Percentiles rank a stretch among this genome's conserved stretches.
Evolutionary conservation across 2,797 vertebrate genomes (phyloP).

Genomic region (Coranthus polyacanthus): DNA sequence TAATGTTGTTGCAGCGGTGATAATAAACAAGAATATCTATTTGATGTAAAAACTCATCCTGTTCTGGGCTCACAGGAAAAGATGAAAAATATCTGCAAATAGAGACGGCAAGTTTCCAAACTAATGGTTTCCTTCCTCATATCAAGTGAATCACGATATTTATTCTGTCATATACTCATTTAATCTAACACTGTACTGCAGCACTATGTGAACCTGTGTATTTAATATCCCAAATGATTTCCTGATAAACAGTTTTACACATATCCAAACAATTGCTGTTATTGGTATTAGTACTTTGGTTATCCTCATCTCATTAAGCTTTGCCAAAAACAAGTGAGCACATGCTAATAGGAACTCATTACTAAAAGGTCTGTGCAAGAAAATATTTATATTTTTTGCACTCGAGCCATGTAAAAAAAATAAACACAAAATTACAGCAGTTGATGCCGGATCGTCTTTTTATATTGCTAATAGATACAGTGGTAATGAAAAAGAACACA

Average conservation of each 20-base stretch:
- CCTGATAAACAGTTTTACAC: conserved; percentile 3
- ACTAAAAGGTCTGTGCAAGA: conserved; percentile 12
- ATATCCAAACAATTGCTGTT: conserved; percentile 12
- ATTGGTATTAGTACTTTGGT: conserved; percentile 1
- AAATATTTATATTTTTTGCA: conserved; percentile 29
- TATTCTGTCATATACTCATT: background rate
- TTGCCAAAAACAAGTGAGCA: conserved; percentile 15
- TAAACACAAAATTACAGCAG: conserved; percentile 31
- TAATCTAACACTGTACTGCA: background rate
- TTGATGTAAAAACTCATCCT: background rate
- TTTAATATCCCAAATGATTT: conserved; percentile 8
- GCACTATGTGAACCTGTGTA: background rate
- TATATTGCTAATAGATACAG: conserved; percentile 54
- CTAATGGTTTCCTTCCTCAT: background rate
- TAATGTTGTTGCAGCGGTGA: conserved; percentile 2
- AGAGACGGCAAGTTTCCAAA: background rate
- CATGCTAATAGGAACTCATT: conserved; percentile 19
- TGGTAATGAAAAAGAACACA: conserved; percentile 40
- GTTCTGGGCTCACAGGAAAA: background rate
- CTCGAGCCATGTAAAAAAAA: conserved; percentile 10
- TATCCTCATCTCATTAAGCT: conserved; percentile 16
- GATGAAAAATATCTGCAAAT: background rate
- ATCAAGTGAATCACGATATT: background rate
- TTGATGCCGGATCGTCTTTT: conserved; percentile 48
- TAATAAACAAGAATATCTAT: background rate